Evolutionary conservation across 2,797 vertebrate genomes (phyloP).

Genomic region (Amniataba percoides): DNA sequence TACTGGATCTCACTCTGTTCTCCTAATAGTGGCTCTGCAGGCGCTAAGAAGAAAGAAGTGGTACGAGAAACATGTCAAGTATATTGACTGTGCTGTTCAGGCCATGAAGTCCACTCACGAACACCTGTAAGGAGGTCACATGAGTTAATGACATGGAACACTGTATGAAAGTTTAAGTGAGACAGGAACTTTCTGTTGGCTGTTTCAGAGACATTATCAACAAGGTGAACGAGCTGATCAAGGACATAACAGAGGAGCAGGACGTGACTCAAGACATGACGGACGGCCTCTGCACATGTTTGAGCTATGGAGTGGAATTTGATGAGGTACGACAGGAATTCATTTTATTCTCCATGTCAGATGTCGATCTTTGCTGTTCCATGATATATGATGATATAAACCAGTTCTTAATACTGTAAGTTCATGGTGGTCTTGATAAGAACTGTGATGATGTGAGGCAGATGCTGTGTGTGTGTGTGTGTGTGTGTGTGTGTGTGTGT

Average conservation of each 20-base stretch:
- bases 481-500: neutral
- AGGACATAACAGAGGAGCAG: slow-evolving; percentile 21
- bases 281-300: neutral
- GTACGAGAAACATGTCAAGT: slow-evolving; percentile 28
- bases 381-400: neutral
- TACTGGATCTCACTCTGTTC: neutral
- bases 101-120: slow-evolving; percentile 11
- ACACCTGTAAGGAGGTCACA: slow-evolving; percentile 34
- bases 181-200: neutral
- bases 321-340: slow-evolving; percentile 26
- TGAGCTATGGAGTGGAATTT: slow-evolving; percentile 25
- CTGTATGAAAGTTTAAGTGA: neutral
- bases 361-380: neutral
- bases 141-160: neutral
- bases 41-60: slow-evolving; percentile 44
- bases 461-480: neutral
- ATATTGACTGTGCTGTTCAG: slow-evolving; percentile 12
- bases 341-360: neutral
- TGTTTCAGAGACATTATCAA: slow-evolving; percentile 42
- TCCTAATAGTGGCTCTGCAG: slow-evolving; percentile 47
- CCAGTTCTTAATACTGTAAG: too few species aligned
- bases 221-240: slow-evolving; percentile 37
- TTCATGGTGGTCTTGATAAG: neutral
- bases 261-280: neutral
- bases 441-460: neutral